These are phyloP conservation scores for Polyommatus icarus DNA, from an alignment of 2,888 invertebrate species.

Conservation along the genomic window DNA sequence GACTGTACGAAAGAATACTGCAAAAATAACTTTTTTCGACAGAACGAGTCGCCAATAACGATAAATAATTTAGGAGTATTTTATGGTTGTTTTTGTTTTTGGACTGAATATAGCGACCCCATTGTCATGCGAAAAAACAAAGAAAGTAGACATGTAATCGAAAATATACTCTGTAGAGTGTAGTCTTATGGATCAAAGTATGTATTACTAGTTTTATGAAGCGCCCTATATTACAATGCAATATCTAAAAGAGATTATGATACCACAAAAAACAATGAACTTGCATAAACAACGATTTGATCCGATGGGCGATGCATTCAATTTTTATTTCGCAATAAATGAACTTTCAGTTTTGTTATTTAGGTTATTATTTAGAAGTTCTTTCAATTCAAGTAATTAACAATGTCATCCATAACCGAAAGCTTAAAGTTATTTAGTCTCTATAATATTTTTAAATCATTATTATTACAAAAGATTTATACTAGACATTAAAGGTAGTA, in stretches of 20 bases:
- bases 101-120: neutral
- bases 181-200: neutral
- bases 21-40: neutral
- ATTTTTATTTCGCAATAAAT: neutral
- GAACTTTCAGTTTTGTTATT: no score
- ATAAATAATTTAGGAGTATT: neutral
- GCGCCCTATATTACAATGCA: neutral
- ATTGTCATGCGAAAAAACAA: neutral
- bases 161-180: neutral
- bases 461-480: neutral
- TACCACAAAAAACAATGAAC: neutral
- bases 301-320: neutral
- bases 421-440: neutral
- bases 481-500: neutral
- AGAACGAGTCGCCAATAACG: neutral
- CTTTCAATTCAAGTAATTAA: no score
- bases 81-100: conserved; percentile 1
- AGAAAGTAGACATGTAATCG: neutral
- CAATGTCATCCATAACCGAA: neutral
- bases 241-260: neutral
- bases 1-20: neutral
- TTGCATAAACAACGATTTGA: neutral
- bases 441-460: no score
- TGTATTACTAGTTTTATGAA: neutral
- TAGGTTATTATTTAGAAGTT: no score